These are phyloP conservation scores for Ennomos quercinarius DNA, from an alignment of 2,888 invertebrate species.

Conservation along the genomic window DNA sequence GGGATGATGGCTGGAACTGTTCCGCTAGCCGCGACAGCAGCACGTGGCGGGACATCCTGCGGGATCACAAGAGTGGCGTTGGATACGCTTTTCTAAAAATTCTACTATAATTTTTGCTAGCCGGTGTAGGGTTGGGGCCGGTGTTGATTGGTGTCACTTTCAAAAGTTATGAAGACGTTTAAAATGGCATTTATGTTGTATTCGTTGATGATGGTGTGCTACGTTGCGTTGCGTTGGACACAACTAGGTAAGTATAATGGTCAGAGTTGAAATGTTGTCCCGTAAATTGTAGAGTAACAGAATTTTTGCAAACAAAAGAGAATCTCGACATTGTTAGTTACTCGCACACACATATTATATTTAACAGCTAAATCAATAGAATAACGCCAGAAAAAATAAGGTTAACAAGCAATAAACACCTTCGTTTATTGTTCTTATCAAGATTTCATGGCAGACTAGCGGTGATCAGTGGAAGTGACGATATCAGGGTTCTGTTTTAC, in stretches of 20 bases:
- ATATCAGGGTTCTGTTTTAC: constrained; percentile 70
- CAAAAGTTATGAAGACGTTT: no score
- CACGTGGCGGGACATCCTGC: constrained; percentile 79
- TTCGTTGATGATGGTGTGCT: no score
- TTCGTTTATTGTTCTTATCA: constrained; percentile 45
- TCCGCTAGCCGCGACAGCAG: constrained; percentile 78
- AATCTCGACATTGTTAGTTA: constrained; percentile 14
- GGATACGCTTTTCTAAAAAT: no score
- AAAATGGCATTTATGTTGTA: no score
- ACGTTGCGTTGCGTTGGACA: no score
- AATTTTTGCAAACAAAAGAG: constrained; percentile 20
- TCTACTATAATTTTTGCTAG: no score
- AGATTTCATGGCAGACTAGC: constrained; percentile 46
- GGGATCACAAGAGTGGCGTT: no score
- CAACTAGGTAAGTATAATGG: no score
- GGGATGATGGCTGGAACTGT: constrained; percentile 75
- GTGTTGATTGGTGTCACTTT: no score
- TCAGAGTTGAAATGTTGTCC: no score
- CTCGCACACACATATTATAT: constrained; percentile 10
- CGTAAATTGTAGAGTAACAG: constrained; percentile 6
- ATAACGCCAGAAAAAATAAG: constrained; percentile 20
- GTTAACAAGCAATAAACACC: constrained; percentile 44
- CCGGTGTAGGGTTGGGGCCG: no score
- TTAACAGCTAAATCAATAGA: constrained; percentile 18
- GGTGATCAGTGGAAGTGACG: constrained; percentile 62